phyloP scores from a whole-genome alignment of 1,140 invertebrate genomes.

The Drepana arcuata region DNA sequence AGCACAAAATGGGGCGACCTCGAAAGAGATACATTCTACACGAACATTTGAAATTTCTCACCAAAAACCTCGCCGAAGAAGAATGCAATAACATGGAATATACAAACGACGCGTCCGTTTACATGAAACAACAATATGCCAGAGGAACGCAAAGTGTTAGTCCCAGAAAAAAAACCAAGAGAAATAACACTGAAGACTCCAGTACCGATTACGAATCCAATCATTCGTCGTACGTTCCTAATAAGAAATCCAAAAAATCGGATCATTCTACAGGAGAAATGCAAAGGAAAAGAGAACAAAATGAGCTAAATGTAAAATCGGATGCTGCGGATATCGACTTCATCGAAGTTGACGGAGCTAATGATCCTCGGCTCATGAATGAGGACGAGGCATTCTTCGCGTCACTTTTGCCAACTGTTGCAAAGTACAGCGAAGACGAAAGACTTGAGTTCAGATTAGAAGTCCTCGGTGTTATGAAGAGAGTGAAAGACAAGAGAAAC shows the following conservation, averaged over 20 bases:
- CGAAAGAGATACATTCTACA: conserved; percentile 45
- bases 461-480: conserved; percentile 51
- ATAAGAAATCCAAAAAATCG: conserved; percentile 3
- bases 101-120: too few species aligned
- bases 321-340: conserved; percentile 29
- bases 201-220: background rate
- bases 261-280: conserved; percentile 4
- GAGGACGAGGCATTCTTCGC: conserved; percentile 64
- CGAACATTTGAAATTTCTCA: conserved; percentile 44
- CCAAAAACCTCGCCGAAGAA: conserved; percentile 24
- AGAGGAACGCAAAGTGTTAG: too few species aligned
- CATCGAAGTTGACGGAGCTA: conserved; percentile 32
- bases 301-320: background rate
- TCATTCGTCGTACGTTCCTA: background rate
- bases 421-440: conserved; percentile 56
- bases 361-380: conserved; percentile 52
- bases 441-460: conserved; percentile 55
- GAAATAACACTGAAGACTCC: background rate
- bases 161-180: too few species aligned
- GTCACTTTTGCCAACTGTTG: conserved; percentile 49
- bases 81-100: too few species aligned
- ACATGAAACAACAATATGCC: too few species aligned
- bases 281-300: conserved; percentile 5
- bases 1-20: conserved; percentile 32
- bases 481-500: conserved; percentile 44